phyloP scores from a whole-genome alignment of 2,113 vertebrate species.

The Megaceryle torquata region DNA sequence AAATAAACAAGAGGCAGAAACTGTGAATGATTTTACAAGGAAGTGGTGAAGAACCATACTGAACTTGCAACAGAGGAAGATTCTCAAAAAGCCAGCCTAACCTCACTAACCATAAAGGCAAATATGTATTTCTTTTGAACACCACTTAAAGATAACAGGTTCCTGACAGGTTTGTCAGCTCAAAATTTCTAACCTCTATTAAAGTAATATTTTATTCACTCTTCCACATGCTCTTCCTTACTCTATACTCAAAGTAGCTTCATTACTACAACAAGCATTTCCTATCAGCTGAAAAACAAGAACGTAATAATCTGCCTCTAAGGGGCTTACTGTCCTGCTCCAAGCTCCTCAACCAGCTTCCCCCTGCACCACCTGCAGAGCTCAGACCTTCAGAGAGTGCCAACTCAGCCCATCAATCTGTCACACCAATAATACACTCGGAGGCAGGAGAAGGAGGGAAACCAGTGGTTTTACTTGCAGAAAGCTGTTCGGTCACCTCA shows the following conservation, averaged over 20 bases:
- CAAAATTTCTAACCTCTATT: neutral
- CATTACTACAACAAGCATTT: neutral
- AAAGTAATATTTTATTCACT: neutral
- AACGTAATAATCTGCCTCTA: neutral
- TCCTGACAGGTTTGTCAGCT: neutral
- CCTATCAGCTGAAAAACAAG: neutral
- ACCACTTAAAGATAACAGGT: neutral
- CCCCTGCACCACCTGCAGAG: neutral
- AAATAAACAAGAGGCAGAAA: constrained; percentile 5
- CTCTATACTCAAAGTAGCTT: neutral
- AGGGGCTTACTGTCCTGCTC: constrained; percentile 2
- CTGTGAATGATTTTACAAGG: neutral
- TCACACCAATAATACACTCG: neutral
- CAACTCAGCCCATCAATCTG: neutral
- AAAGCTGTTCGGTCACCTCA: neutral
- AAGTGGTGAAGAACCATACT: neutral
- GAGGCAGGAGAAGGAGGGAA: neutral
- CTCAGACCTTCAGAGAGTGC: neutral
- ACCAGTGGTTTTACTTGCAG: neutral
- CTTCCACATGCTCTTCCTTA: neutral
- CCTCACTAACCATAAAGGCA: neutral
- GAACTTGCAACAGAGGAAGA: neutral
- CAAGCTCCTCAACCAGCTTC: neutral
- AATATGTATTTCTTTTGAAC: neutral
- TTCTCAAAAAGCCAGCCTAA: neutral